phyloP scores from a whole-genome alignment of 2,113 vertebrate genomes.

The Dasyurus viverrinus region DNA sequence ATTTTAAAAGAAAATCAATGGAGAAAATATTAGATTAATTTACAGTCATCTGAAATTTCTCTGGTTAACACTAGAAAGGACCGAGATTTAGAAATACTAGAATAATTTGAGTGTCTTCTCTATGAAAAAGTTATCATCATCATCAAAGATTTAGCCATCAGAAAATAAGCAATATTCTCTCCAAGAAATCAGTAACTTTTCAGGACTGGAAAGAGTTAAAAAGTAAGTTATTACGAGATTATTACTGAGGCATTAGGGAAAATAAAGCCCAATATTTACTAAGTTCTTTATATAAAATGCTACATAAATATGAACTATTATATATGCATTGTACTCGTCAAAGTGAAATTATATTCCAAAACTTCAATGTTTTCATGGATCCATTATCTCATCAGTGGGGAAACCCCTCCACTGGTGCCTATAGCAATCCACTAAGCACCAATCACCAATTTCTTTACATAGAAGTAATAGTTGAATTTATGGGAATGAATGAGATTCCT shows the following conservation, averaged over 20 bases:
- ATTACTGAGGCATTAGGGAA: background rate
- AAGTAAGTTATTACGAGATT: background rate
- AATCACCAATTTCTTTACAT: background rate
- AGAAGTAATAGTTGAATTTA: background rate
- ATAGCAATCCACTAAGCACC: background rate
- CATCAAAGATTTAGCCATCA: background rate
- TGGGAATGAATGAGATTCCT: background rate
- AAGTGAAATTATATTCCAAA: background rate
- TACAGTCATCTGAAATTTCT: background rate
- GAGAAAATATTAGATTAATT: background rate
- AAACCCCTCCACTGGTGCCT: background rate
- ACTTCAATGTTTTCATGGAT: background rate
- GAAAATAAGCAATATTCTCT: background rate
- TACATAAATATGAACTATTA: background rate
- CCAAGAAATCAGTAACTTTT: background rate
- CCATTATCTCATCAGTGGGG: background rate
- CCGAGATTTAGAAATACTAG: constrained; percentile 7
- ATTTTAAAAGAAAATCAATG: background rate
- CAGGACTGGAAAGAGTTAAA: background rate
- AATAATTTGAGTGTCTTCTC: background rate
- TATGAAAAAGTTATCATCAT: accelerated
- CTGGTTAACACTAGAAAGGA: background rate
- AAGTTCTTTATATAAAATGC: background rate
- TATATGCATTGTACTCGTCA: background rate
- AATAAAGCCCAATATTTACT: background rate